Evolutionary conservation across 2,797 vertebrate genomes (phyloP), one percentile per base, ranked within the genome.

Genomic region (Phrynocephalus forsythii): DNA sequence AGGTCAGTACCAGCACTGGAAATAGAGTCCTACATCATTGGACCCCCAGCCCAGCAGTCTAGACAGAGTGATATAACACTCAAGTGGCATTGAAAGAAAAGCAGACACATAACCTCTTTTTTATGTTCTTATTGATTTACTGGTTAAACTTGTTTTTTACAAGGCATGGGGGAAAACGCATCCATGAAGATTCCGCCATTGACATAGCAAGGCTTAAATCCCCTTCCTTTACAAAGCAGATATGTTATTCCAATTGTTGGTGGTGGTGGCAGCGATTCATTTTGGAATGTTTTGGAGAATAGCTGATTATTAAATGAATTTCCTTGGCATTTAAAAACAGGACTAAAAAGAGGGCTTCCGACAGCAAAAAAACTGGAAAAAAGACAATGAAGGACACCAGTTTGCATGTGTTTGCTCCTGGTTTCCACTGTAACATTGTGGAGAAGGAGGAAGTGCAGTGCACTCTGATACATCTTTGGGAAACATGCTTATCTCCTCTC

Each of bases 91-190:
- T 72, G 63, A 83, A 60, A 83, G 81, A 72, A 63, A 26, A 83
- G 30, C 0, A 0, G 11, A 28, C 68, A 86, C 79, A 87, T 28
- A 88, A 66, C 80, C 85, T 93, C 93, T 85, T 92, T 82, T 82
- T 82, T 82, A 68, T 93, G 93, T 88, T 92, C 79, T 88, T 92
- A 84, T 0, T 0, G 91, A 69, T 90, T 6, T 90, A 80, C 92
- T 91, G 83, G 90, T 92, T 94, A 93, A 92, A 33, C 82, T 93
- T 89, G 16, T 38, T 82, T 90, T 82, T 91, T 85, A 30, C 71
- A 91, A 87, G n/a, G 28, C 76, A 68, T 73, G 72, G 15, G 20
- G 88, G 86, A 94, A 90, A 86, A 81, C 83, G 2, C 24, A 67
- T 89, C 88, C 68, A n/a, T 38, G 80, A 84, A 82, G 28, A 88